These are phyloP conservation scores for Hypomecis punctinalis DNA, from an alignment of 2,888 invertebrate genomes.

Conservation along the genomic window DNA sequence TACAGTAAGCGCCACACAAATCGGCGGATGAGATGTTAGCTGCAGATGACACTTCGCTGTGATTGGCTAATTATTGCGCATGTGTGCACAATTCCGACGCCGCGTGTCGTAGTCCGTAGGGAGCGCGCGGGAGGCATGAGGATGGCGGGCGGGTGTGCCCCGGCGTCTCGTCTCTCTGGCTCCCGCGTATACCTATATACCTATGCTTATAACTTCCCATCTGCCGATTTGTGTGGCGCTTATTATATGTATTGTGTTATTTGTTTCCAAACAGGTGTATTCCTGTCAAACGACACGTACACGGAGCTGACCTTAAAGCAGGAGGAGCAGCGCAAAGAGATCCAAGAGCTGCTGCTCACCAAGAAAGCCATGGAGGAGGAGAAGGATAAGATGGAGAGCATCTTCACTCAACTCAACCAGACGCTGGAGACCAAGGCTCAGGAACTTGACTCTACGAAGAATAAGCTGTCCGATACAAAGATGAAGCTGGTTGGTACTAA, in stretches of 20 bases:
- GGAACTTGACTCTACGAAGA: conserved; percentile 68
- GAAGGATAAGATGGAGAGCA: conserved; percentile 84
- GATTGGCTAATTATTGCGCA: too few relatives aligned
- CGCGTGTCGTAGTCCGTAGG: too few relatives aligned
- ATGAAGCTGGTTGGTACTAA: conserved; percentile 65
- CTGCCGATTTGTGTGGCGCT: too few relatives aligned
- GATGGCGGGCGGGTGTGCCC: too few relatives aligned
- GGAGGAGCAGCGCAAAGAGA: conserved; percentile 88
- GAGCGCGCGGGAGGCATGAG: too few relatives aligned
- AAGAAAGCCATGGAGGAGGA: conserved; percentile 89
- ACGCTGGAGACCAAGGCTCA: conserved; percentile 73
- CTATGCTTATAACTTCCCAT: too few relatives aligned
- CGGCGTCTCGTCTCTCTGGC: too few relatives aligned
- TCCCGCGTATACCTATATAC: too few relatives aligned
- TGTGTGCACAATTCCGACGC: too few relatives aligned
- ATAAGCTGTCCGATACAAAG: conserved; percentile 75
- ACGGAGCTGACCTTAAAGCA: conserved; percentile 87
- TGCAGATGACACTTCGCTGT: too few relatives aligned
- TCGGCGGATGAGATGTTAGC: too few relatives aligned
- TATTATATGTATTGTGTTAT: neutral
- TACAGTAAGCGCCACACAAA: too few relatives aligned
- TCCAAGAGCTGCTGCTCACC: conserved; percentile 87
- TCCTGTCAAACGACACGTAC: conserved; percentile 94
- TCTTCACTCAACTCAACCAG: conserved; percentile 80
- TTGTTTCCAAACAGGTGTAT: conserved; percentile 87